Evolutionary conservation across 1,140 invertebrate genomes (phyloP), one percentile per base, ranked within the genome.

Genomic region (Cydia fagiglandana): DNA sequence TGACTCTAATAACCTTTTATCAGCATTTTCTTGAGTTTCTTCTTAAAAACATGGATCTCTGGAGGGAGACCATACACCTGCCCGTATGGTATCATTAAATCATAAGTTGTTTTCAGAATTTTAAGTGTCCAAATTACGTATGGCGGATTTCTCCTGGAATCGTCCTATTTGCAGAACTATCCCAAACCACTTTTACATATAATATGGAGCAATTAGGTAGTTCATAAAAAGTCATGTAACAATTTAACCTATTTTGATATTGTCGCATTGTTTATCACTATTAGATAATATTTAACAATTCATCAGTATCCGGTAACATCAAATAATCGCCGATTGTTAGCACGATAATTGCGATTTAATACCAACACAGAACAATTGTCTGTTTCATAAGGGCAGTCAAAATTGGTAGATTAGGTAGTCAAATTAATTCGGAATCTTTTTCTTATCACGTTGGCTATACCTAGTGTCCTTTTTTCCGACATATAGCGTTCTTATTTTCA

Each of bases 201-300:
- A n/a, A n/a, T 17, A 70, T 15, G 30, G n/a, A 70, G 45, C 45
- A 47, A 47, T 13, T 47, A 15, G 12, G 66, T 28, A 41, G 34
- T 70, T 15, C 47, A 73, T 45, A 38, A 20, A 73, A 34, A 34
- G 15, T 74, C 12, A 13, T 70, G 78, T 86, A 84, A 88, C 78
- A 86, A 83, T 83, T 90, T 86, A 86, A 79, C 81, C 90, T 90
- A 91, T 77, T 41, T 84, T 84, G 83, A 89, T 91, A 91, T 91
- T 91, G 90, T 91, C 90, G 81, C 85, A 78, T 89, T 85, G 80
- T 86, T 87, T 88, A 89, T 83, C 82, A 88, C 87, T 87, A 89
- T 79, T 75, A 74, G 64, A 82, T 74, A 83, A 78, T 82, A 80
- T 78, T 80, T 78, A 80, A 78, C 66, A 76, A 79, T 80, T 78